These are phyloP conservation scores for Drosophila atripex DNA, from an alignment of 2,888 invertebrate genomes.

Conservation along the genomic window DNA sequence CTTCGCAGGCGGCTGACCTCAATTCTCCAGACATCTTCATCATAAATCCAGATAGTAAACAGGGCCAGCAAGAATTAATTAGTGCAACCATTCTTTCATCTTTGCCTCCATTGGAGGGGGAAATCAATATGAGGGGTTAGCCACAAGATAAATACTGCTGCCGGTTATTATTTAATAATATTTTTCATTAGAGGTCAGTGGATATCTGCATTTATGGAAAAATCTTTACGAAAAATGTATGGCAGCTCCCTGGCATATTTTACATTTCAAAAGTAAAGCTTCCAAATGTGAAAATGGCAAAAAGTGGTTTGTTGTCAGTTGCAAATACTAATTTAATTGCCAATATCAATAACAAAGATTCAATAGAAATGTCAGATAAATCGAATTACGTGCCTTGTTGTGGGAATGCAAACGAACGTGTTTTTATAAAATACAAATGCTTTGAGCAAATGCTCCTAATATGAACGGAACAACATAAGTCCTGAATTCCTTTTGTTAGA, in stretches of 20 bases:
- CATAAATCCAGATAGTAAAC: slow-evolving; percentile 46
- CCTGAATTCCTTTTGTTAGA: not conserved
- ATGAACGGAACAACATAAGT: not conserved
- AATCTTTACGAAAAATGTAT: not conserved
- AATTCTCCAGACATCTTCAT: slow-evolving; percentile 39
- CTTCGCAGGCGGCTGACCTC: slow-evolving; percentile 19
- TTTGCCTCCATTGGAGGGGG: slow-evolving; percentile 6
- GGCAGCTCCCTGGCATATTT: too few relatives aligned
- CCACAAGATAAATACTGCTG: not conserved
- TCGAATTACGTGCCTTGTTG: not conserved
- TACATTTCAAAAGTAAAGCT: too few relatives aligned
- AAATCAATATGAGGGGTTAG: slow-evolving; percentile 11
- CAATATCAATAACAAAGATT: not conserved
- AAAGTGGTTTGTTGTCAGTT: not conserved
- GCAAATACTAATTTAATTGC: not conserved
- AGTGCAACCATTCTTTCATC: slow-evolving; percentile 13
- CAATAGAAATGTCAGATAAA: not conserved
- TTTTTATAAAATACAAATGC: not conserved
- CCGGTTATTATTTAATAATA: not conserved
- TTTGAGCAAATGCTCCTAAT: not conserved
- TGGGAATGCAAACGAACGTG: not conserved
- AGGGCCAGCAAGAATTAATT: slow-evolving; percentile 52
- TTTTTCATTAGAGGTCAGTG: not conserved
- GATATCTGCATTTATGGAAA: not conserved
- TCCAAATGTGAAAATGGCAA: not conserved